phyloP scores from a whole-genome alignment of 2,113 vertebrate species.

The Pipa parva region DNA sequence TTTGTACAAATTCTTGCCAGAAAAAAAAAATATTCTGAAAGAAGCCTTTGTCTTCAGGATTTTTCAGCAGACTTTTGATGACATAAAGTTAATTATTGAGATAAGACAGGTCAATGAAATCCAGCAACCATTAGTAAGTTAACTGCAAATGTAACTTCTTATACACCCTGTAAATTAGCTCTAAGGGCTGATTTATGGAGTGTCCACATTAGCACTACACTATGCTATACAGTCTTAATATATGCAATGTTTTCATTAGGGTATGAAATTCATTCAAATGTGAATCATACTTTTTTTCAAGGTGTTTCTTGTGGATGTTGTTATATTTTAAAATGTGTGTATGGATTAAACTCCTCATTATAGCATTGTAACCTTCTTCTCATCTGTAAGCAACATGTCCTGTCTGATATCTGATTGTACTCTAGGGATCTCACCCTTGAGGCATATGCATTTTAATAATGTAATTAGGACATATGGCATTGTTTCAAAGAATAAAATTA shows the following conservation, averaged over 20 bases:
- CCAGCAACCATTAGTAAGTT: constrained; percentile 24
- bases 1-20: constrained; percentile 5
- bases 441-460: too few species aligned
- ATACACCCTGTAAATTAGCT: constrained; percentile 34
- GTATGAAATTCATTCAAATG: constrained; percentile 25
- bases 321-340: neutral
- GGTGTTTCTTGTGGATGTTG: constrained; percentile 4
- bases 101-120: constrained; percentile 39
- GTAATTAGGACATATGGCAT: too few species aligned
- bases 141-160: constrained; percentile 30
- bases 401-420: too few species aligned
- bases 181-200: constrained; percentile 22
- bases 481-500: too few species aligned
- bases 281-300: constrained; percentile 1
- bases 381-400: too few species aligned
- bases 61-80: constrained; percentile 11
- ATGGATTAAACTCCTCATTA: too few species aligned
- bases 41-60: constrained; percentile 14
- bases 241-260: constrained; percentile 37
- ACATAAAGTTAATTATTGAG: constrained; percentile 42
- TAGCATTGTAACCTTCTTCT: too few species aligned
- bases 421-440: too few species aligned
- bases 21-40: neutral
- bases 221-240: constrained; percentile 25
- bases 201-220: constrained; percentile 27